These are phyloP conservation scores for Muscicapa striata DNA, from an alignment of 2,797 vertebrate species.

Conservation along the genomic window DNA sequence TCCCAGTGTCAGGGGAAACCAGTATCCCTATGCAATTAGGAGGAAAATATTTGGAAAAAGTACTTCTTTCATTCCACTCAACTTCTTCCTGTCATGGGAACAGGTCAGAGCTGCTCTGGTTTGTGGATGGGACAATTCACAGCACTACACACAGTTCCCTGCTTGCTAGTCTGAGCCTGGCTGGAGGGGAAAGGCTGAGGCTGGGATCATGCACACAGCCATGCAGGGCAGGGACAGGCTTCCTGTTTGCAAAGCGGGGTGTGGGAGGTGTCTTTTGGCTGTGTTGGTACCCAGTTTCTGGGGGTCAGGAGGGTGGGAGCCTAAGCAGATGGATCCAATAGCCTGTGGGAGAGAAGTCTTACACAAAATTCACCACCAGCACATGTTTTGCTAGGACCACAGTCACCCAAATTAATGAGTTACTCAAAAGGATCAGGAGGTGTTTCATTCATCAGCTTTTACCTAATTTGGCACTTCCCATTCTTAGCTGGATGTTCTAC, in stretches of 20 bases:
- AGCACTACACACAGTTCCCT: not conserved
- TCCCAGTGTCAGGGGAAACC: not conserved
- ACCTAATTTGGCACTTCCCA: not conserved
- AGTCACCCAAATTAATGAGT: not conserved
- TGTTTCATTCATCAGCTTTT: not conserved
- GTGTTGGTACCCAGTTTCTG: not conserved
- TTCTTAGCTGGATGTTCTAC: not conserved
- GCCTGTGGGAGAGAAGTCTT: not conserved
- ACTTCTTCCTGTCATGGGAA: not conserved
- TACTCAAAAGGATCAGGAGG: not conserved
- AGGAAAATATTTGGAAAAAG: not conserved
- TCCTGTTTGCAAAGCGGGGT: not conserved
- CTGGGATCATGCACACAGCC: fast-evolving
- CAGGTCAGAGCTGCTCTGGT: not conserved
- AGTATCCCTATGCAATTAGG: not conserved
- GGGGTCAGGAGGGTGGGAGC: not conserved
- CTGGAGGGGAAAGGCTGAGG: not conserved
- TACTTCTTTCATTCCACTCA: not conserved
- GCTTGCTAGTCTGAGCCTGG: not conserved
- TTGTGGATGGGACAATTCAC: not conserved
- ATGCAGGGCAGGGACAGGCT: not conserved
- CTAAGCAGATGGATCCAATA: not conserved
- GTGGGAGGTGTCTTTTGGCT: not conserved
- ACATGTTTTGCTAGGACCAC: not conserved
- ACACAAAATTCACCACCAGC: not conserved